phyloP scores from a whole-genome alignment of 2,113 vertebrate species.

The Piaya cayana region DNA sequence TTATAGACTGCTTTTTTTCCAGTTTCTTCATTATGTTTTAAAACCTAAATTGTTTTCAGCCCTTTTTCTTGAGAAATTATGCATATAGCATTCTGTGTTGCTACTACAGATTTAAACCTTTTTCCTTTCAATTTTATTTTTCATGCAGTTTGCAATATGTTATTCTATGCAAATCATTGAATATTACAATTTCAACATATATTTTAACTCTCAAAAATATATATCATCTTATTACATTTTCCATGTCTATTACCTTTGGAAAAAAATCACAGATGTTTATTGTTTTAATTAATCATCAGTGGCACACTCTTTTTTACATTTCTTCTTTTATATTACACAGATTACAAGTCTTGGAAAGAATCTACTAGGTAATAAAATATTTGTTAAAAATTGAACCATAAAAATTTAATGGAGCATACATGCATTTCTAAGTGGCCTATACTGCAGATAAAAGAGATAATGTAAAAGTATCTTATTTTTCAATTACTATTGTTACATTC shows the following conservation, averaged over 20 bases:
- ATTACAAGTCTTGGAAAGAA: background rate
- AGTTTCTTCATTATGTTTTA: background rate
- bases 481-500: background rate
- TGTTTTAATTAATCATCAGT: background rate
- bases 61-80: background rate
- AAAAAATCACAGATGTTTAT: background rate
- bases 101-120: background rate
- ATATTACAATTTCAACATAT: background rate
- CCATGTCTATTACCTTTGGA: background rate
- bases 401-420: background rate
- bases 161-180: background rate
- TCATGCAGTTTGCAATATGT: background rate
- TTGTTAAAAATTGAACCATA: background rate
- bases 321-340: background rate
- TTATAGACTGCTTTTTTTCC: background rate
- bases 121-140: background rate
- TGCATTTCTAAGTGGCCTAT: background rate
- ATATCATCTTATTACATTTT: background rate
- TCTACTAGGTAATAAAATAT: background rate
- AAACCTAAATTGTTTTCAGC: background rate
- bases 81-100: background rate
- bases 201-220: background rate
- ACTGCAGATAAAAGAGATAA: background rate
- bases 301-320: background rate
- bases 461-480: background rate